Conservation (phyloP, 2,113 vertebrate genomes). For the Vimba vimba region DNA sequence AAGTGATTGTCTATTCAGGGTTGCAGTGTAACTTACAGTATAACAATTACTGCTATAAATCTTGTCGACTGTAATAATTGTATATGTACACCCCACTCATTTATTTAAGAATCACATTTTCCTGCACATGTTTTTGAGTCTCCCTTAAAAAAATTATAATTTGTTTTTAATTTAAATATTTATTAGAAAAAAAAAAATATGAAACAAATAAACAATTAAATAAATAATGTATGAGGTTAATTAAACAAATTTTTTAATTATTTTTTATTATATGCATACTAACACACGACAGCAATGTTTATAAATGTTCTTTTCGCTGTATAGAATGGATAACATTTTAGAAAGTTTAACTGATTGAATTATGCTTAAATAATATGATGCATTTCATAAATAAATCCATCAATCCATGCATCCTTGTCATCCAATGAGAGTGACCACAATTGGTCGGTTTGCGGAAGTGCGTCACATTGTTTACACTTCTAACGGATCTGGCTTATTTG, state of each 20-base stretch:
- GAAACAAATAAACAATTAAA: no score
- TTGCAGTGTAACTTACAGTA: background rate
- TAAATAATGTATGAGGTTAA: no score
- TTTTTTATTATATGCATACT: background rate
- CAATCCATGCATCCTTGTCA: background rate
- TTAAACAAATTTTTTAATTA: background rate
- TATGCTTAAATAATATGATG: background rate
- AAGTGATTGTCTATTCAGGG: background rate
- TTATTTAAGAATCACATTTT: background rate
- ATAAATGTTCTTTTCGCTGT: background rate
- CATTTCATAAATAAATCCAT: background rate
- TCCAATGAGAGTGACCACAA: no score
- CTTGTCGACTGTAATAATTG: background rate
- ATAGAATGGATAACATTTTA: background rate
- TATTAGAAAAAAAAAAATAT: no score
- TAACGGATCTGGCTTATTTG: background rate
- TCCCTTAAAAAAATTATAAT: background rate
- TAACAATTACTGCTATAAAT: background rate
- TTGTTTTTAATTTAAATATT: no score
- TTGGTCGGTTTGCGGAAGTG: conserved; percentile 13
- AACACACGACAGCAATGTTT: background rate
- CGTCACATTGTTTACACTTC: conserved; percentile 35
- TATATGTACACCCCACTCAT: background rate
- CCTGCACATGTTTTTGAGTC: background rate
- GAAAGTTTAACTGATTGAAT: background rate